phyloP scores from a whole-genome alignment of 2,888 invertebrate genomes.

The Hydrotaea cyrtoneurina region DNA sequence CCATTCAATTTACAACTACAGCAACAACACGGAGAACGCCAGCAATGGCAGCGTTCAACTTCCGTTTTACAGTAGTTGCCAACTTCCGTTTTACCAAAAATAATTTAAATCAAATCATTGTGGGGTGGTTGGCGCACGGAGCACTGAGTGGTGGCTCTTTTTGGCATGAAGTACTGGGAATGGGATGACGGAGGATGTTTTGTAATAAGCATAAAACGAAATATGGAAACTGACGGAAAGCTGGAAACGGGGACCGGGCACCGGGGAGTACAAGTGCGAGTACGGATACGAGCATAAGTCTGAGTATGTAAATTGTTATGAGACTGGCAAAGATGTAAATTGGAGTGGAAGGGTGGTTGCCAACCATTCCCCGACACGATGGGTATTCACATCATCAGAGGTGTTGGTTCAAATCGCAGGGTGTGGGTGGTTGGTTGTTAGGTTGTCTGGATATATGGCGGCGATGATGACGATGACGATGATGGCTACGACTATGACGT shows the following conservation, averaged over 20 bases:
- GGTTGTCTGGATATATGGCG: background rate
- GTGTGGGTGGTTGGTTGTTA: conserved; percentile 6
- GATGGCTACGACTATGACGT: conserved; percentile 38
- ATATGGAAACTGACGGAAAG: background rate
- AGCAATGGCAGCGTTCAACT: conserved; percentile 10
- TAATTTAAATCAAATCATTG: conserved; percentile 48
- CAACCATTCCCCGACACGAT: background rate
- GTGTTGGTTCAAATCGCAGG: background rate
- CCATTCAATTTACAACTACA: conserved; percentile 25
- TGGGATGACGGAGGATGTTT: background rate
- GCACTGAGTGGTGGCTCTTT: background rate
- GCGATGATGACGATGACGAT: conserved; percentile 12
- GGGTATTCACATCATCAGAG: background rate
- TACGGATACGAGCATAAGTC: background rate
- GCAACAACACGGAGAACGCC: background rate
- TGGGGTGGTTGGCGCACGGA: background rate
- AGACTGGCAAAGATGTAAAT: background rate
- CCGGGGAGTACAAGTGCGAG: background rate
- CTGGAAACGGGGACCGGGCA: background rate
- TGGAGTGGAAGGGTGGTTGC: conserved; percentile 25
- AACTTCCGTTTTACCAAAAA: conserved; percentile 39
- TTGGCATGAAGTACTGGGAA: background rate
- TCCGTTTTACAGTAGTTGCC: conserved; percentile 32
- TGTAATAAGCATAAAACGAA: conserved; percentile 15
- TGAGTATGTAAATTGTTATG: conserved; percentile 34